phyloP scores from a whole-genome alignment of 1,140 invertebrate species.

The Druon quercuslanigerum region DNA sequence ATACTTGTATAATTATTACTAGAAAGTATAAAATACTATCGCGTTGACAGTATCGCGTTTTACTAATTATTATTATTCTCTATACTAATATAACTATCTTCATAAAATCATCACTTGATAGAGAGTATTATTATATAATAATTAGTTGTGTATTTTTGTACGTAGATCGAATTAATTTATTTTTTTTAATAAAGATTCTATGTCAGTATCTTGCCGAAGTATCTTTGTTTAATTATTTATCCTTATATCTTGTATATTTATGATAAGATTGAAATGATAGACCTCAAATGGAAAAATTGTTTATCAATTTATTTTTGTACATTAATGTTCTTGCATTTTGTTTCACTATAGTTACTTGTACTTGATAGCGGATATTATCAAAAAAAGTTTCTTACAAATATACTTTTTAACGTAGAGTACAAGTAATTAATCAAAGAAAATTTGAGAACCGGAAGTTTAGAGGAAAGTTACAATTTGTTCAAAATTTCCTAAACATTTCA shows the following conservation, averaged over 20 bases:
- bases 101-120: conserved; percentile 58
- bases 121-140: conserved; percentile 69
- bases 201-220: conserved; percentile 20
- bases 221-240: background rate
- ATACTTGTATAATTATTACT: background rate
- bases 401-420: too few relatives aligned
- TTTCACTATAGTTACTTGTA: too few relatives aligned
- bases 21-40: too few relatives aligned
- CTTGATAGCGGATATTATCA: too few relatives aligned
- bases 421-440: too few relatives aligned
- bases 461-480: too few relatives aligned
- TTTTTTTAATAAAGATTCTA: conserved; percentile 61
- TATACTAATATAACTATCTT: conserved; percentile 47
- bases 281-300: background rate
- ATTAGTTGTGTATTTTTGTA: conserved; percentile 66
- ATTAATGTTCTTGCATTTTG: too few relatives aligned
- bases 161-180: conserved; percentile 69
- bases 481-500: too few relatives aligned
- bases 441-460: too few relatives aligned
- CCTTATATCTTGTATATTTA: background rate
- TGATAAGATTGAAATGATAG: background rate
- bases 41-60: background rate
- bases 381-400: too few relatives aligned
- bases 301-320: background rate
- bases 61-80: conserved; percentile 40